phyloP scores from a whole-genome alignment of 2,888 invertebrate genomes.

The Gari tellinella region DNA sequence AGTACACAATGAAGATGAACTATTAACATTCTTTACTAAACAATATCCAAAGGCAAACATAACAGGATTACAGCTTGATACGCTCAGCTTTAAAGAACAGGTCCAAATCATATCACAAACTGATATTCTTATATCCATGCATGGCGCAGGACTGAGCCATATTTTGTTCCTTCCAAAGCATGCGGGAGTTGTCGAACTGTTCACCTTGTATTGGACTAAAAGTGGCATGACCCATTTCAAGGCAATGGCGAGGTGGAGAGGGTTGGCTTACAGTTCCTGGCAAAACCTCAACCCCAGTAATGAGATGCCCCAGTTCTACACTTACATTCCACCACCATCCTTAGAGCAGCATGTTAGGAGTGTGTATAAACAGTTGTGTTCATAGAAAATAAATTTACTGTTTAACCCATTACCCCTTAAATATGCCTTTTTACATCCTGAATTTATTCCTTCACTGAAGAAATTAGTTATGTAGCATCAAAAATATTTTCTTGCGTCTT shows the following conservation, averaged over 20 bases:
- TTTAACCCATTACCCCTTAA: not conserved
- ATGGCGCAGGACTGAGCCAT: constrained; percentile 83
- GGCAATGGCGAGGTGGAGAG: constrained; percentile 80
- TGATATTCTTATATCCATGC: constrained; percentile 83
- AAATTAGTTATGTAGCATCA: too few species aligned
- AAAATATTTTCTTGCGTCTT: too few species aligned
- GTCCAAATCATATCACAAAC: constrained; percentile 73
- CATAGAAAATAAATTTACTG: constrained; percentile 1
- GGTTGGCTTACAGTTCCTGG: constrained; percentile 79
- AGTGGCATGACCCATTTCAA: constrained; percentile 73
- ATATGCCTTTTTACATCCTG: too few species aligned
- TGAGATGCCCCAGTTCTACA: constrained; percentile 64
- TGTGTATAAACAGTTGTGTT: constrained; percentile 35
- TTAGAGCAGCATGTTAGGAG: constrained; percentile 19
- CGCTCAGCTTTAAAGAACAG: constrained; percentile 77
- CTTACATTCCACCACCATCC: constrained; percentile 70
- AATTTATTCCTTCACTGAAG: too few species aligned
- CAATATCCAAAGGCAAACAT: constrained; percentile 66
- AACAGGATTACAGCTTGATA: constrained; percentile 79
- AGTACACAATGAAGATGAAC: constrained; percentile 81
- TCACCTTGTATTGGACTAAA: constrained; percentile 73
- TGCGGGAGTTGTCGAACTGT: constrained; percentile 82
- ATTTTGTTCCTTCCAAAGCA: constrained; percentile 79
- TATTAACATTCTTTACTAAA: constrained; percentile 69
- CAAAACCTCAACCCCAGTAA: constrained; percentile 74